Conservation (phyloP, 2,797 vertebrate genomes). For the Dryobates pubescens region DNA sequence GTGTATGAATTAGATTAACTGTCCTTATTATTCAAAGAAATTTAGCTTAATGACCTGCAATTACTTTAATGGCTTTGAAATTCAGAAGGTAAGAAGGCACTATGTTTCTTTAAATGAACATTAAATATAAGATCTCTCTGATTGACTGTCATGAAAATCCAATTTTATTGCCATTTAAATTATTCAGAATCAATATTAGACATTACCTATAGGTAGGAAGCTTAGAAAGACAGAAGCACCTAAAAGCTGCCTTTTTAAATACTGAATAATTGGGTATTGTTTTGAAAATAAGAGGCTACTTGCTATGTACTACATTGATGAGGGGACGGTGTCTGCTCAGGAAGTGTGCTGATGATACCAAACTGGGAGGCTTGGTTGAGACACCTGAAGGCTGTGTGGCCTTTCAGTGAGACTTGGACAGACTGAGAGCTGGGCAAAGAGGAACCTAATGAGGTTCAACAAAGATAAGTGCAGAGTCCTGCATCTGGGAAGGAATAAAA, state of each 20-base stretch:
- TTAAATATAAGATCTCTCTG: slow-evolving; percentile 81
- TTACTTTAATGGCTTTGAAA: slow-evolving; percentile 79
- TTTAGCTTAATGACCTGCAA: slow-evolving; percentile 77
- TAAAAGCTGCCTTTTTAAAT: slow-evolving; percentile 18
- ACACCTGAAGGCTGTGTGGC: too few species aligned
- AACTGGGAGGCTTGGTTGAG: too few species aligned
- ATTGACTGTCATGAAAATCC: slow-evolving; percentile 78
- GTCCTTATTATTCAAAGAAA: slow-evolving; percentile 73
- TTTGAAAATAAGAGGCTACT: slow-evolving; percentile 68
- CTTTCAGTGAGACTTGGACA: too few species aligned
- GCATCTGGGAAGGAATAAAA: too few species aligned
- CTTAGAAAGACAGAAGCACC: slow-evolving; percentile 36
- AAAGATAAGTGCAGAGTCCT: too few species aligned
- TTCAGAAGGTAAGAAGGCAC: slow-evolving; percentile 76
- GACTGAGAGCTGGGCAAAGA: too few species aligned
- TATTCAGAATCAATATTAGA: slow-evolving; percentile 81
- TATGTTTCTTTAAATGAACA: slow-evolving; percentile 76
- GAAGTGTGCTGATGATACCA: too few species aligned
- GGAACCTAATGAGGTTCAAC: too few species aligned
- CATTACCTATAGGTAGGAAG: slow-evolving; percentile 67
- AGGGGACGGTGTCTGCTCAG: too few species aligned
- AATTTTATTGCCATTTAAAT: slow-evolving; percentile 81
- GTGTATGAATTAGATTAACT: slow-evolving; percentile 73
- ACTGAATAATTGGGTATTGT: slow-evolving; percentile 61
- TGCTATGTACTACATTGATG: background rate